Evolutionary conservation across 2,888 invertebrate species (phyloP).

Genomic region (Meteorus cinctellus): DNA sequence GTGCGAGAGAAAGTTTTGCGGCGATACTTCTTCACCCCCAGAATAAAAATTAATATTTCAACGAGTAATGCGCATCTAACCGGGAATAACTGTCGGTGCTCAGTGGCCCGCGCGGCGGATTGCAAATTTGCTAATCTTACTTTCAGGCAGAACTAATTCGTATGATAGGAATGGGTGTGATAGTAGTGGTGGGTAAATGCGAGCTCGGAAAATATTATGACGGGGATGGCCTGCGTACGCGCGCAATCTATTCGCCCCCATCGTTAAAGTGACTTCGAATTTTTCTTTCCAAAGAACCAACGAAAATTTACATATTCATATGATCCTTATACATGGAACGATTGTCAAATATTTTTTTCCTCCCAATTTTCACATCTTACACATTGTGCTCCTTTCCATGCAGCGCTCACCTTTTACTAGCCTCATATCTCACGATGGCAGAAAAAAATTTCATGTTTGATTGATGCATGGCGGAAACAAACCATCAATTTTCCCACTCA

Average conservation of each 20-base stretch:
- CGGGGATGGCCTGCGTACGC: slow-evolving; percentile 41
- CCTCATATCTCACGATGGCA: background rate
- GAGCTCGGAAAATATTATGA: slow-evolving; percentile 26
- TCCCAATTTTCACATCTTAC: background rate
- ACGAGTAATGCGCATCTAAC: slow-evolving; percentile 54
- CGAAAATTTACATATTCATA: slow-evolving; percentile 63
- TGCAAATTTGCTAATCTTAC: slow-evolving; percentile 63
- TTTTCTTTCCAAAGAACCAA: slow-evolving; percentile 49
- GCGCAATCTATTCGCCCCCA: slow-evolving; percentile 34
- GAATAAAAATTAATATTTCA: slow-evolving; percentile 55
- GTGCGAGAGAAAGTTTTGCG: background rate
- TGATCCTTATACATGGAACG: slow-evolving; percentile 35
- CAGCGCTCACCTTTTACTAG: background rate
- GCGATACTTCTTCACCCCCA: background rate
- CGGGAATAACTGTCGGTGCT: slow-evolving; percentile 55
- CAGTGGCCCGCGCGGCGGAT: slow-evolving; percentile 20
- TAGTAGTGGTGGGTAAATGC: slow-evolving; percentile 48
- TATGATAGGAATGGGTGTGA: slow-evolving; percentile 47
- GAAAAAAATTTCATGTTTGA: background rate
- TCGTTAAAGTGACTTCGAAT: slow-evolving; percentile 10
- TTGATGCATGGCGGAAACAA: slow-evolving; percentile 25
- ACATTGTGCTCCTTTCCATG: too few relatives aligned
- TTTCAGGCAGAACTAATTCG: slow-evolving; percentile 62
- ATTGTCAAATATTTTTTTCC: slow-evolving; percentile 34
- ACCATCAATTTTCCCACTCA: slow-evolving; percentile 27